A percentile compares a stretch with the other conserved stretches of the same genome.
phyloP scores from a whole-genome alignment of 2,888 invertebrate genomes.

The Nymphalis c-album region DNA sequence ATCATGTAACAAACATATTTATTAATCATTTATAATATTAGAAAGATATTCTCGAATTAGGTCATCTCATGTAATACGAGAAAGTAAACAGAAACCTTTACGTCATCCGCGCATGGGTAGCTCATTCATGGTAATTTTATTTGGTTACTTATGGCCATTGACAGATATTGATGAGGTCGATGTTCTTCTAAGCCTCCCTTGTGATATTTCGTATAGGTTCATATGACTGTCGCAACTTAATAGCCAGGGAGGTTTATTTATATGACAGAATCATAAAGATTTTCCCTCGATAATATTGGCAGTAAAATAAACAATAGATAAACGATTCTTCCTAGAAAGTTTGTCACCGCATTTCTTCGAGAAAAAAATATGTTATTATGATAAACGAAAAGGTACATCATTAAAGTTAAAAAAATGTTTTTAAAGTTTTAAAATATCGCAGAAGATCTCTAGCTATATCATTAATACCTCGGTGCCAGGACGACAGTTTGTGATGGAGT shows the following conservation, averaged over 20 bases:
- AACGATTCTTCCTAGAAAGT: not conserved
- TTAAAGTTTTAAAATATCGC: no score
- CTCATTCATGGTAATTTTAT: slow-evolving; percentile 71
- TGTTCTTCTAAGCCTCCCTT: slow-evolving; percentile 57
- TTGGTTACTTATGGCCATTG: slow-evolving; percentile 71
- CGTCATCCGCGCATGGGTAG: slow-evolving; percentile 59
- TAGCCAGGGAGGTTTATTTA: slow-evolving; percentile 68
- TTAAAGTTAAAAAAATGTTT: not conserved
- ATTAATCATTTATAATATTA: no score
- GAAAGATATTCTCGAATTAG: slow-evolving; percentile 41
- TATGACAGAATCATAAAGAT: slow-evolving; percentile 66
- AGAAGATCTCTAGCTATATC: no score
- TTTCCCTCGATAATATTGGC: slow-evolving; percentile 60
- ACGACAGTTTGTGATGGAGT: slow-evolving; percentile 10
- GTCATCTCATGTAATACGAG: slow-evolving; percentile 67
- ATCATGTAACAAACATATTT: no score
- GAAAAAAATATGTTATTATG: not conserved
- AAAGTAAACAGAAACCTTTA: slow-evolving; percentile 53
- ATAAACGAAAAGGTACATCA: not conserved
- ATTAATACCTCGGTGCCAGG: not conserved
- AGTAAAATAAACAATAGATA: slow-evolving; percentile 56
- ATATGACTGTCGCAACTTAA: slow-evolving; percentile 55
- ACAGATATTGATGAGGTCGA: slow-evolving; percentile 75
- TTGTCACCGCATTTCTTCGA: not conserved
- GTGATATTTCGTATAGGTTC: slow-evolving; percentile 58